Conservation (phyloP, 1,140 invertebrate species). For the Agrilus planipennis region DNA sequence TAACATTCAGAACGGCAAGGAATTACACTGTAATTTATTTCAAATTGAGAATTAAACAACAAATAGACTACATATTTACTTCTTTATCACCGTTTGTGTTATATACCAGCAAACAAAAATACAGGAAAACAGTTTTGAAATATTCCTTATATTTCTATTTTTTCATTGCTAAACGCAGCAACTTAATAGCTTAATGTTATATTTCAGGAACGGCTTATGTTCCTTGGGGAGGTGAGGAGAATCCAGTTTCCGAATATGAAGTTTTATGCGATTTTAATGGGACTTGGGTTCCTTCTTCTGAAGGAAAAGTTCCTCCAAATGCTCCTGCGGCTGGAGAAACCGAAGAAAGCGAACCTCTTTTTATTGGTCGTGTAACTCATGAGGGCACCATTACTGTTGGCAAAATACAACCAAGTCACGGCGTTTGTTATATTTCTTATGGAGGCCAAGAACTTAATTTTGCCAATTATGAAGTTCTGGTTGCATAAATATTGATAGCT, state of each 20-base stretch:
- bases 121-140: too few relatives aligned
- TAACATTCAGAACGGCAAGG: too few relatives aligned
- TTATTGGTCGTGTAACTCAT: constrained; percentile 52
- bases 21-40: too few relatives aligned
- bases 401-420: constrained; percentile 63
- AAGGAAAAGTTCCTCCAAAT: constrained; percentile 53
- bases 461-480: constrained; percentile 61
- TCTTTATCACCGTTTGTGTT: too few relatives aligned
- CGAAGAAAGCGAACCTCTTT: constrained; percentile 62
- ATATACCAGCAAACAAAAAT: too few relatives aligned
- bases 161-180: too few relatives aligned
- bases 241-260: constrained; percentile 61
- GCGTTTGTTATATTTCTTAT: constrained; percentile 59
- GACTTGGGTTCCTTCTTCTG: constrained; percentile 32
- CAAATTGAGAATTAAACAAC: too few relatives aligned
- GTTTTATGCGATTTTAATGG: constrained; percentile 37
- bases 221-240: constrained; percentile 66
- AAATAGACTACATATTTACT: too few relatives aligned
- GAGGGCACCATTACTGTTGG: constrained; percentile 54
- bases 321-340: constrained; percentile 61
- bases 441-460: constrained; percentile 57
- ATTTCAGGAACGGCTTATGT: constrained; percentile 63
- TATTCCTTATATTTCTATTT: too few relatives aligned
- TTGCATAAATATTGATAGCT: too few relatives aligned
- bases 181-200: too few relatives aligned